Evolutionary conservation across 2,797 vertebrate genomes (phyloP), one percentile per base, ranked within the genome.

Genomic region (Hybognathus amarus): DNA sequence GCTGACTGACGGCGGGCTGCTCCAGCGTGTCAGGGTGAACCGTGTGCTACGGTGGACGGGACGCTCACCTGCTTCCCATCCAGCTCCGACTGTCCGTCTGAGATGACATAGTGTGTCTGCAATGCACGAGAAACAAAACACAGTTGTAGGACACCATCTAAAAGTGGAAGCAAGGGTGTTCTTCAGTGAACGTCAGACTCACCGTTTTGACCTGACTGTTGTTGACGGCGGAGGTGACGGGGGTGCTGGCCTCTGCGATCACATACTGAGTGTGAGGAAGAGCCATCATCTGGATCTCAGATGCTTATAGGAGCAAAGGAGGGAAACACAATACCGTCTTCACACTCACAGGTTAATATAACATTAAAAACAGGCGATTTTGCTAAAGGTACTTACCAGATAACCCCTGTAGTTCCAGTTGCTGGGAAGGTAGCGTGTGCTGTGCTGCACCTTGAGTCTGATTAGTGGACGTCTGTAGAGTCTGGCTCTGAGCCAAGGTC

Each of bases 201-300:
- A 98, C 96, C 13, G 97, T 96, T 92, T 99, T 99, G 56, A 98
- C 97, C 91, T 97, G 98, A 80, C 94, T 96, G 40, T 94, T 95
- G 92, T 93, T 96, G 86, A 93, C 95, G 15, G 95, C 93, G 38
- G 95, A 93, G 6, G 96, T 94, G 70, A 96, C 96, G 0, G 98
- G 97, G 1, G 97, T 93, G 61, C 95, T 95, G 0, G 97, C 91
- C 87, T 99, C 98, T 11, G 98, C 95, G 6, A 99, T 98, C 87
- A 99, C 97, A 0, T 99, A 99, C 90, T 98, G 98, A 36, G 97
- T 91, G 11, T 98, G 97, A 56, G 98, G 98, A 83, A 99, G 95
- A 30, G 97, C 90, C 98, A 99, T 98, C 98, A 99, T 99, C 93
- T 99, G 98, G 92, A 99, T 98, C 93, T 99, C 98, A 11, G 98